Percentiles rank a stretch among this genome's conserved stretches.
phyloP scores from a whole-genome alignment of 2,888 invertebrate genomes.

The Meteorus cinctellus region DNA sequence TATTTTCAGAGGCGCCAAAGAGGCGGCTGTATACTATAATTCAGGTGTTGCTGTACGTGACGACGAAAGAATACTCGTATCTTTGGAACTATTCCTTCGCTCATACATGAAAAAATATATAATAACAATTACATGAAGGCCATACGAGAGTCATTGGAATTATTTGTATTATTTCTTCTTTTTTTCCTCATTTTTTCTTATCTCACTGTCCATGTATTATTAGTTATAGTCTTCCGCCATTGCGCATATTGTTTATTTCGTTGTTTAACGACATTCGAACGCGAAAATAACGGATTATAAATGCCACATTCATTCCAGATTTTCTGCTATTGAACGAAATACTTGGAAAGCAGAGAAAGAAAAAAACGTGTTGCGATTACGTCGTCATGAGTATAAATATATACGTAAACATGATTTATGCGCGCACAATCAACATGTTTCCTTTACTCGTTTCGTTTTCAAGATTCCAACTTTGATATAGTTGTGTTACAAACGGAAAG shows the following conservation, averaged over 20 bases:
- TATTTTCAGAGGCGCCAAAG: constrained; percentile 58
- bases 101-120: constrained; percentile 13
- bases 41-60: constrained; percentile 33
- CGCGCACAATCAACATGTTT: no score
- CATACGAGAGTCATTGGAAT: neutral
- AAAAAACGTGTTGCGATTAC: neutral
- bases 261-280: neutral
- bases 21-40: constrained; percentile 44
- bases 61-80: constrained; percentile 9
- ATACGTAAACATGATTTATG: no score
- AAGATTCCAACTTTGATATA: no score
- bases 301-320: neutral
- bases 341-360: neutral
- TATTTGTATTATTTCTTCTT: neutral
- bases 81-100: constrained; percentile 29
- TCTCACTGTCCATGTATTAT: neutral
- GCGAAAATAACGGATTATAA: constrained; percentile 4
- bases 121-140: neutral
- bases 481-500: no score
- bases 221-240: neutral
- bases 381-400: no score
- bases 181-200: neutral
- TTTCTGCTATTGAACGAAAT: neutral
- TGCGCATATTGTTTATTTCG: neutral
- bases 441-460: no score